Base-by-base conservation (phyloP, 2,113 vertebrate genomes). In the Tricholaema leucomelas region DNA sequence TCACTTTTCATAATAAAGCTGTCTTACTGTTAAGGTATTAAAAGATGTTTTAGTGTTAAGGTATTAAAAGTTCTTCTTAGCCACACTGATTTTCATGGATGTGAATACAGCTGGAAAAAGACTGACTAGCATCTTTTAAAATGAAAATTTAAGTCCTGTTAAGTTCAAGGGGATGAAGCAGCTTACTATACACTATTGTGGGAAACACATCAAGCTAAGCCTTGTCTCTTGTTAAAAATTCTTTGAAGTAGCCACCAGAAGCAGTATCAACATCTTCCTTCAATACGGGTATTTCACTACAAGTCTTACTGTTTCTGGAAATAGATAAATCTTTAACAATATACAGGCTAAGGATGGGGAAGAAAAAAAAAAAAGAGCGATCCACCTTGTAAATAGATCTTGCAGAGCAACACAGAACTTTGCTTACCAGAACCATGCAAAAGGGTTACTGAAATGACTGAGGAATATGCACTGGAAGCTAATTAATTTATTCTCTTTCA, bases 101-200 rank as follows among this genome's bases (percentile, higher is more conserved):
- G 25, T 8, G n/a, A 92, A 11, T 9, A 31, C 1, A 4, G 15
- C 40, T 44, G 21, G 55, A n/a, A 48, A 46, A 17, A 66, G 14
- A 17, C 17, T 5, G 8, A 73, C 9, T 10, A 63, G 3, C 0
- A 7, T 8, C 9, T 58, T 64, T n/a, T 14, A 60, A 44, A 13
- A 82, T 28, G 8, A 69, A 79, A 76, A 79, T 7, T 1, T 11
- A 40, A 55, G 9, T 52, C 42, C 25, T 8, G 7, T 23, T 30
- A 48, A 42, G 4, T 42, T 81, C 30, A 58, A 28, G 10, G 4
- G 9, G 69, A 74, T 0, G 1, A n/a, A 0, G 0, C 56, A 72
- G 20, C n/a, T 75, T 18, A 54, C 20, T 12, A 21, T 16, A 36
- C 11, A 8, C 5, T n/a, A 42, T 18, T 50, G 9, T 5, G 1